Conservation (phyloP, 2,888 invertebrate genomes). For the Charanyca ferruginea region DNA sequence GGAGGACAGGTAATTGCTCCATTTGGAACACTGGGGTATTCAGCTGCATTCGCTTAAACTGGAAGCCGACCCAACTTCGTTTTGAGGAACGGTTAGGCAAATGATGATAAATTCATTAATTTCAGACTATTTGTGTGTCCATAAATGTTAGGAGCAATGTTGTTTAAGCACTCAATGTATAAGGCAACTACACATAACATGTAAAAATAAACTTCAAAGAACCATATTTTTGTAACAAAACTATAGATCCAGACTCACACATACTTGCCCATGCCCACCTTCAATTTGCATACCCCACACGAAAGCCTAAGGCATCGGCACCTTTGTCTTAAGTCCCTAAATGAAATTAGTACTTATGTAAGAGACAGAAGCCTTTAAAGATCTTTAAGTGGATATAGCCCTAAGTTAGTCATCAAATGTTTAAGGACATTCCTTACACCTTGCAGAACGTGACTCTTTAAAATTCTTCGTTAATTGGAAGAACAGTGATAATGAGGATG, state of each 20-base stretch:
- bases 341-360: constrained; percentile 68
- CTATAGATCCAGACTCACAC: constrained; percentile 21
- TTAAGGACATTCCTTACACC: constrained; percentile 63
- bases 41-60: too few relatives aligned
- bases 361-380: constrained; percentile 64
- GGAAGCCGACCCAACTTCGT: too few relatives aligned
- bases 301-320: constrained; percentile 57
- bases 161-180: too few relatives aligned
- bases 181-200: not conserved
- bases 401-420: constrained; percentile 51
- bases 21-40: too few relatives aligned
- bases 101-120: too few relatives aligned
- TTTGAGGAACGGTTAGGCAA: too few relatives aligned
- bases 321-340: constrained; percentile 73
- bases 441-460: constrained; percentile 48
- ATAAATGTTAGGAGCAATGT: too few relatives aligned
- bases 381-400: constrained; percentile 64
- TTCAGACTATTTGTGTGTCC: too few relatives aligned
- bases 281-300: constrained; percentile 44
- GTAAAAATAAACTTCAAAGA: not conserved
- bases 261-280: constrained; percentile 11
- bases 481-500: constrained; percentile 27
- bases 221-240: not conserved
- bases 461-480: constrained; percentile 53
- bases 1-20: too few relatives aligned